These are phyloP conservation scores for Drosophila yooni DNA, from an alignment of 2,888 invertebrate species.

Conservation along the genomic window DNA sequence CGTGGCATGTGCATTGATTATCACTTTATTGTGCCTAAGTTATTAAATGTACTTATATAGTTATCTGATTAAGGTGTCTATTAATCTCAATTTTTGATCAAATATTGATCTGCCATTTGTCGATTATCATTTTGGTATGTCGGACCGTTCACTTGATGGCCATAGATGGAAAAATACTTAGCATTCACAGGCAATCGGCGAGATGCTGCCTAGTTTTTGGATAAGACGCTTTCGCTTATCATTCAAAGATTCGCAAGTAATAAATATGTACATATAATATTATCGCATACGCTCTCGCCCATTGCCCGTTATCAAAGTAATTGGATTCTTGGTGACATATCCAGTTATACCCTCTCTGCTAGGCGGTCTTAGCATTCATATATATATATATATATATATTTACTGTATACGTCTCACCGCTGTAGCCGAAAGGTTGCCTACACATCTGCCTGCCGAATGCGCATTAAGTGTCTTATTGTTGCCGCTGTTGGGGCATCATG, in stretches of 20 bases:
- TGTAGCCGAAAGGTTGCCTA: conserved; percentile 29
- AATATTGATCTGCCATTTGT: conserved; percentile 52
- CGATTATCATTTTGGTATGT: conserved; percentile 2
- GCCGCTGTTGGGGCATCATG: conserved; percentile 51
- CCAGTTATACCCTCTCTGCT: conserved; percentile 2
- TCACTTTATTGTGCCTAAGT: conserved; percentile 20
- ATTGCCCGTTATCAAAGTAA: conserved; percentile 22
- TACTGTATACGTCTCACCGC: conserved; percentile 16
- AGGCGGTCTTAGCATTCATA: conserved; percentile 28
- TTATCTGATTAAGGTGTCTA: conserved; percentile 1
- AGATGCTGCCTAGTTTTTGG: background rate
- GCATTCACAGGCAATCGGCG: conserved; percentile 16
- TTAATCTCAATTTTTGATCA: conserved; percentile 35
- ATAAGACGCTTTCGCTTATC: conserved; percentile 15
- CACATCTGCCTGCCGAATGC: conserved; percentile 65
- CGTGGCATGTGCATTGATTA: conserved; percentile 44
- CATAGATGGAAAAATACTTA: conserved; percentile 65
- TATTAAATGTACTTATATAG: background rate
- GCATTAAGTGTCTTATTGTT: conserved; percentile 79
- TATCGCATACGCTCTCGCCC: conserved; percentile 13
- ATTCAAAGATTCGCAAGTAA: conserved; percentile 19
- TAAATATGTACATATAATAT: background rate
- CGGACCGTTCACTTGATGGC: conserved; percentile 9
- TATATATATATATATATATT: background rate
- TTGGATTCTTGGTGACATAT: conserved; percentile 7